phyloP scores from a whole-genome alignment of 2,113 vertebrate species.

The Verasper variegatus region DNA sequence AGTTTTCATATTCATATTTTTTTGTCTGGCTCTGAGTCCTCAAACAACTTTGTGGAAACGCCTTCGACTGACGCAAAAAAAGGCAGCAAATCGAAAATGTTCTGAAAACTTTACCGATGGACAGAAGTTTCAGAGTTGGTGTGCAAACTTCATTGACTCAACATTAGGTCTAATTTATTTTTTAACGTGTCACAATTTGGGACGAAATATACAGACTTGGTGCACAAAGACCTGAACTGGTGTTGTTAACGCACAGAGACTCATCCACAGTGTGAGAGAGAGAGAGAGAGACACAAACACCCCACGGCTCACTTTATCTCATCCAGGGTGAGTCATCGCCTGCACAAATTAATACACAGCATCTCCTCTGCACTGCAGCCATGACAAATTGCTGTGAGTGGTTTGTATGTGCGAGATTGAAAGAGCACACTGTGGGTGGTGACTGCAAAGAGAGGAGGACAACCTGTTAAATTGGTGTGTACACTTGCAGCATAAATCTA shows the following conservation, averaged over 20 bases:
- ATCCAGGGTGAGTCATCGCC: slow-evolving; percentile 71
- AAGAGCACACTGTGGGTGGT: slow-evolving; percentile 67
- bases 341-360: slow-evolving; percentile 69
- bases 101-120: no score
- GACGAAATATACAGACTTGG: not conserved
- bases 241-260: slow-evolving; percentile 21
- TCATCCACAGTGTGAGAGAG: slow-evolving; percentile 37
- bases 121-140: not conserved
- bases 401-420: slow-evolving; percentile 44
- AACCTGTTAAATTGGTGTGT: slow-evolving; percentile 28
- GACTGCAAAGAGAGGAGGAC: slow-evolving; percentile 27
- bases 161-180: no score
- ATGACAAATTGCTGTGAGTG: slow-evolving; percentile 57
- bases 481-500: slow-evolving; percentile 12
- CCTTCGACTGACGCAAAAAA: no score
- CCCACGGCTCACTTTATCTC: slow-evolving; percentile 55
- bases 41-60: no score
- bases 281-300: slow-evolving; percentile 50
- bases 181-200: not conserved
- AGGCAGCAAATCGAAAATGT: no score
- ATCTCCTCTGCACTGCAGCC: slow-evolving; percentile 66
- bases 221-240: slow-evolving; percentile 1
- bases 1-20: no score
- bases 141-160: not conserved
- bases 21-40: no score